These are phyloP conservation scores for Typhlichthys eigenmanni DNA, from an alignment of 2,797 vertebrate genomes.

Conservation along the genomic window DNA sequence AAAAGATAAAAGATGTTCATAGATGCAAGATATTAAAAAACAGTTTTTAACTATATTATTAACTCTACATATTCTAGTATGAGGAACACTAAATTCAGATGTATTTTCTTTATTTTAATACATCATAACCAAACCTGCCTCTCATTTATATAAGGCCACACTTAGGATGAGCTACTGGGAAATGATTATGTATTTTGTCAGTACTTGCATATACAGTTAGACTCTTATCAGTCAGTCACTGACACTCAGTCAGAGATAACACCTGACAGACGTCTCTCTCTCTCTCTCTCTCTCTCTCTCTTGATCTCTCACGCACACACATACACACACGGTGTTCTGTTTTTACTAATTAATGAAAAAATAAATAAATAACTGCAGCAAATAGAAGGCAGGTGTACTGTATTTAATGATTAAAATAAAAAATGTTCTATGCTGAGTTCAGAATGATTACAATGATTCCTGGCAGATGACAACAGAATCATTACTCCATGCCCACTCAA, in stretches of 20 bases:
- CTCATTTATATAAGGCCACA: conserved; percentile 88
- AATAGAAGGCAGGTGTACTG: too few species aligned
- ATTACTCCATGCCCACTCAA: conserved; percentile 18
- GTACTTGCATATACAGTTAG: conserved; percentile 80
- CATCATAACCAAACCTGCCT: conserved; percentile 91
- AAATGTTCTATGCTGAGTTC: too few species aligned
- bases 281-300: too few species aligned
- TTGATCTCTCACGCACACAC: conserved; percentile 77
- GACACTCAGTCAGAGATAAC: too few species aligned
- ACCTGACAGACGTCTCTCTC: too few species aligned
- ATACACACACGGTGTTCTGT: conserved; percentile 43
- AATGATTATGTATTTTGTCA: conserved; percentile 63
- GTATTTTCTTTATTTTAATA: conserved; percentile 71
- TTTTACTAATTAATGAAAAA: too few species aligned
- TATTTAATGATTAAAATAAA: too few species aligned
- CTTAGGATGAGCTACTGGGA: conserved; percentile 88
- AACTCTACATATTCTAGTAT: conserved; percentile 49
- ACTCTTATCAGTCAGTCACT: too few species aligned
- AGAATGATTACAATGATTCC: too few species aligned
- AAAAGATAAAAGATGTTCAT: conserved; percentile 40
- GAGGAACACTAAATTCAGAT: conserved; percentile 67
- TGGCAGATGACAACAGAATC: conserved; percentile 18
- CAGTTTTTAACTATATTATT: conserved; percentile 3
- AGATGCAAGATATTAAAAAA: conserved; percentile 39
- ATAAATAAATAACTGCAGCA: too few species aligned